A percentile compares a stretch with the other conserved stretches of the same genome.
Conservation (phyloP, 1,140 invertebrate species). For the Caenorhabditis remanei region DNA sequence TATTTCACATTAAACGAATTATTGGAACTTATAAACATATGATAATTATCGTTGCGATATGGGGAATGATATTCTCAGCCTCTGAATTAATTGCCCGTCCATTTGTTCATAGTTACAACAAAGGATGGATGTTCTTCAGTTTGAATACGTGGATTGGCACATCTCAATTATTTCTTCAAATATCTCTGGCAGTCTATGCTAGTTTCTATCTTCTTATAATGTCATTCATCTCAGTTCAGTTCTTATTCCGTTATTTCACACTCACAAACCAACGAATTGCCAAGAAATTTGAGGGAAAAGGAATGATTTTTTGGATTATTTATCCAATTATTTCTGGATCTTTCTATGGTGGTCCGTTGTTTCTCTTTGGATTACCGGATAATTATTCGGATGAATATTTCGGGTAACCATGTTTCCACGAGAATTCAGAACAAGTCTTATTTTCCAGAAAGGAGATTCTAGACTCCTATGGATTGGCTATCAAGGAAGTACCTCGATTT, state of each 20-base stretch:
- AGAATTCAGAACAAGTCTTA: not conserved
- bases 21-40: not conserved
- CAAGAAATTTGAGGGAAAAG: not conserved
- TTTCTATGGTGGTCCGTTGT: not conserved
- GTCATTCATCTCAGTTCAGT: slow-evolving; percentile 6
- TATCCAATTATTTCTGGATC: not conserved
- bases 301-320: not conserved
- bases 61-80: not conserved
- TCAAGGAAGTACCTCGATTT: slow-evolving; percentile 14
- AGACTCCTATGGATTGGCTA: not conserved
- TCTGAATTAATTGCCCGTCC: not conserved
- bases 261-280: not conserved
- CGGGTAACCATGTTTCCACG: not conserved
- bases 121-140: slow-evolving; percentile 16
- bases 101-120: slow-evolving; percentile 19
- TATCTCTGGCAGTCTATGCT: not conserved
- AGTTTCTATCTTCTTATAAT: not conserved
- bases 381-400: slow-evolving; percentile 6
- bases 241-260: slow-evolving; percentile 16
- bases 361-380: not conserved
- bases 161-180: not conserved
- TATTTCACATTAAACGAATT: slow-evolving; percentile 14
- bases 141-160: not conserved
- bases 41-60: not conserved
- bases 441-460: slow-evolving; percentile 10